A percentile compares a stretch with the other conserved stretches of the same genome.
Conservation (phyloP, 2,797 vertebrate species). For the Smutsia temminckii region DNA sequence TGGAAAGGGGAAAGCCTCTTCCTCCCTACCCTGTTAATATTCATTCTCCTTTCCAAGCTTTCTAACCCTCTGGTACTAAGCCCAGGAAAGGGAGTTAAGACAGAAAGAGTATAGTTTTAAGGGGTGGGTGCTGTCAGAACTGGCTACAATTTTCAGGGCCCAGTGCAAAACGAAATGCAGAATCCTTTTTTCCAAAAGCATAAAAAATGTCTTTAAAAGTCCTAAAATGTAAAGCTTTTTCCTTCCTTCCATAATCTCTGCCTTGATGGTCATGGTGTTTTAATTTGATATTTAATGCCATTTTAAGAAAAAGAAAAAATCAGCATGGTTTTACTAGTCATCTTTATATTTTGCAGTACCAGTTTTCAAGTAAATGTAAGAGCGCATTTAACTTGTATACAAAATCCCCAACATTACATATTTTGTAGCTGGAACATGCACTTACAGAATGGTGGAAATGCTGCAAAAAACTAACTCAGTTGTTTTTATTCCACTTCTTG, state of each 20-base stretch:
- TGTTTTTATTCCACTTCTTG: background rate
- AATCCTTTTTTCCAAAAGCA: background rate
- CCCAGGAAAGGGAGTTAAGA: background rate
- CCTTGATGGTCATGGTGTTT: background rate
- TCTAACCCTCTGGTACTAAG: background rate
- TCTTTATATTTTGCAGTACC: background rate
- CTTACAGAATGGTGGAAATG: background rate
- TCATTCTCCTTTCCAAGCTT: background rate
- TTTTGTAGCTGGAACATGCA: background rate
- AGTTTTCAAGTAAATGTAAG: background rate
- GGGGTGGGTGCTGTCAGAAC: background rate
- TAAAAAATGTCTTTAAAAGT: background rate
- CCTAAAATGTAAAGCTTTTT: background rate
- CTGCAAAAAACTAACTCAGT: background rate
- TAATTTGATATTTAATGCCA: constrained; percentile 41
- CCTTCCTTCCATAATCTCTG: background rate
- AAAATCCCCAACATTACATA: background rate
- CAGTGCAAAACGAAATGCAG: background rate
- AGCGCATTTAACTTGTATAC: background rate
- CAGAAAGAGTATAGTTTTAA: background rate
- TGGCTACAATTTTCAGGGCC: background rate
- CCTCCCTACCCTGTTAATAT: background rate
- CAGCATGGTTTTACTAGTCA: constrained; percentile 4
- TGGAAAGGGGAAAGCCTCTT: background rate
- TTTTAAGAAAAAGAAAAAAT: constrained; percentile 19